Conservation (phyloP, 2,888 invertebrate genomes). For the Amaurobius ferox region DNA sequence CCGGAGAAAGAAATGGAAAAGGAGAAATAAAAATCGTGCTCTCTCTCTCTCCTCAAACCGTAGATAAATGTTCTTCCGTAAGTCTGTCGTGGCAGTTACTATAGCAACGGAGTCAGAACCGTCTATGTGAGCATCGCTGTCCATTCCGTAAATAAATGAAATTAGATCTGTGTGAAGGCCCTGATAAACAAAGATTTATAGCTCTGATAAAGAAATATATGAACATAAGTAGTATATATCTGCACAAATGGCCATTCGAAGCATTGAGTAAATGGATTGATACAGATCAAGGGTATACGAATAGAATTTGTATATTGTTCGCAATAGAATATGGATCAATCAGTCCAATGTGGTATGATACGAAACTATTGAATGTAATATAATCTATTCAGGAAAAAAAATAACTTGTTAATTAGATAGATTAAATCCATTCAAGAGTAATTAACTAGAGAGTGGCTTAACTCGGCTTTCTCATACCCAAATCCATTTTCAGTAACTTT, state of each 20-base stretch:
- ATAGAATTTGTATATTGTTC: no score
- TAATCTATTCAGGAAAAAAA: no score
- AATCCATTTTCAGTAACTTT: no score
- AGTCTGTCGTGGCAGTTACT: conserved; percentile 29
- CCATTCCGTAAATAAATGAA: conserved; percentile 19
- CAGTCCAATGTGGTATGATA: no score
- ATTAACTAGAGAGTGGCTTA: no score
- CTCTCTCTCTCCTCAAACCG: neutral
- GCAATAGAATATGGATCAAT: no score
- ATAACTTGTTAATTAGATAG: no score
- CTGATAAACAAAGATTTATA: conserved; percentile 8
- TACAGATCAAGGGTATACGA: neutral
- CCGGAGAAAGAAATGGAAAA: neutral
- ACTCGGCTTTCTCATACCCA: no score
- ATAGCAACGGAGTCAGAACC: conserved; percentile 37
- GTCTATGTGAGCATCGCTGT: neutral
- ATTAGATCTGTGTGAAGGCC: neutral
- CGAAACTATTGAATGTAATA: no score
- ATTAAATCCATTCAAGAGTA: no score
- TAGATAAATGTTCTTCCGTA: conserved; percentile 40
- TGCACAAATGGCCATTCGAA: neutral
- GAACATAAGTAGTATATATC: neutral
- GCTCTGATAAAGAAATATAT: neutral
- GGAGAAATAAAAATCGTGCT: no score
- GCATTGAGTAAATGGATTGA: neutral